Percentiles rank a stretch among this genome's conserved stretches.
phyloP scores from a whole-genome alignment of 2,888 invertebrate species.

The Chouioia cunea region DNA sequence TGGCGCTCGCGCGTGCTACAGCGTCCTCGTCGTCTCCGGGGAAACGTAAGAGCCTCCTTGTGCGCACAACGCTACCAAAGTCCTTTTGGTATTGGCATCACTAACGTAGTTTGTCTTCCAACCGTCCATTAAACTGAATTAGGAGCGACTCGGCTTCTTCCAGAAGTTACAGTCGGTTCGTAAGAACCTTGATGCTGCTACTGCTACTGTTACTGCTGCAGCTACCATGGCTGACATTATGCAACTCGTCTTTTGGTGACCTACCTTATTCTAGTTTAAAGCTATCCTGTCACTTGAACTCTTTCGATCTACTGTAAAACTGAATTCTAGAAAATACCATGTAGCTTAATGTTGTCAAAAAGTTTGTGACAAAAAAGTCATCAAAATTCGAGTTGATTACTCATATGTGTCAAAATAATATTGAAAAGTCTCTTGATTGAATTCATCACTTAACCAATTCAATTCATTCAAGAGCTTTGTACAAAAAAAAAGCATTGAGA shows the following conservation, averaged over 20 bases:
- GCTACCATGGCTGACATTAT: conserved; percentile 13
- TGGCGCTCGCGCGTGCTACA: background rate
- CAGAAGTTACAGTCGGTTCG: conserved; percentile 25
- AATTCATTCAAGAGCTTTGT: background rate
- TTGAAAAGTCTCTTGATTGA: no score
- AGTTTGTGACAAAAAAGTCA: no score
- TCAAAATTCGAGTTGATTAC: no score
- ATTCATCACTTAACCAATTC: no score
- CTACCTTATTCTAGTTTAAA: background rate
- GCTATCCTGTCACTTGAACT: background rate
- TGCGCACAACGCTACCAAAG: conserved; percentile 36
- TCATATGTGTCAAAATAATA: no score
- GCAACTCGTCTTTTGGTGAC: conserved; percentile 14
- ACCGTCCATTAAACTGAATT: conserved; percentile 59
- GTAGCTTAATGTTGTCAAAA: no score
- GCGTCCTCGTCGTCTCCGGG: conserved; percentile 24
- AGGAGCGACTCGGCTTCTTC: conserved; percentile 49
- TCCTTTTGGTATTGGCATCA: conserved; percentile 58
- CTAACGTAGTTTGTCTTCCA: conserved; percentile 61
- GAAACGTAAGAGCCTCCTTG: conserved; percentile 32
- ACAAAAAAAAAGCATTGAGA: conserved; percentile 23
- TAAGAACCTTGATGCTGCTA: background rate
- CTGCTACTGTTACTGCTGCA: background rate
- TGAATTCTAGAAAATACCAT: conserved; percentile 6
- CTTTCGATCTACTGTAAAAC: background rate